Base-by-base conservation (phyloP, 2,888 invertebrate species). In the Drosophila tripunctata region DNA sequence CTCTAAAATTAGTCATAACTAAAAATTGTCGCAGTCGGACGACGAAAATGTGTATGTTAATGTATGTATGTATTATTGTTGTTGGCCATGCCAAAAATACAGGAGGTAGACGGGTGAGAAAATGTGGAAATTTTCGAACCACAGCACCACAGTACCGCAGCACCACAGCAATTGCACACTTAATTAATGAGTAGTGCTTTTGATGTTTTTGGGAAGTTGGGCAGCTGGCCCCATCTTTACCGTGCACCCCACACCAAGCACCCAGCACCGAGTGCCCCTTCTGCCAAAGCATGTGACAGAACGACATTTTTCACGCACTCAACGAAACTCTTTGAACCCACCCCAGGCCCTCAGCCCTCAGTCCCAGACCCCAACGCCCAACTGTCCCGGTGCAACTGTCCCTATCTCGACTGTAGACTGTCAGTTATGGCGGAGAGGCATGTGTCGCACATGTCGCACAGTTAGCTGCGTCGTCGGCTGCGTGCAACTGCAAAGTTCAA, bases 151-250 rank as follows among this genome's bases (percentile, higher is more conserved):
- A 14, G 33, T 44, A 33, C 33, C 15, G 17, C 24, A 17, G 31
- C 44, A 31, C 40, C 52, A 48, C 57, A 68, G 78, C 74, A 86
- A 89, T 89, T 89, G 89, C 88, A 89, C 89, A 89, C 89, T 89
- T 89, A 89, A 89, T 89, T 89, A 89, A 89, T 89, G 89, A 87
- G 89, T 75, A 82, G 79, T 76, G 82, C 86, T 84, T 88, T 88
- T 88, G 84, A 84, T 84, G 82, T 84, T 75, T n/a, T 70, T 71
- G 67, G 70, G 63, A 80, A 78, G 75, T 86, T 69, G 62, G 72
- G 68, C 75, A 75, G 72, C 78, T 73, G 74, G 67, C 21, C 43
- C 67, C 66, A 66, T 50, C 55, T 30, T 31, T 15, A 43, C 12
- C 30, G 17, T 14, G 35, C n/a, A 27, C 38, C 27, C 27, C 10